Evolutionary conservation across 2,113 vertebrate species (phyloP).

Genomic region (Laticauda laticaudata): DNA sequence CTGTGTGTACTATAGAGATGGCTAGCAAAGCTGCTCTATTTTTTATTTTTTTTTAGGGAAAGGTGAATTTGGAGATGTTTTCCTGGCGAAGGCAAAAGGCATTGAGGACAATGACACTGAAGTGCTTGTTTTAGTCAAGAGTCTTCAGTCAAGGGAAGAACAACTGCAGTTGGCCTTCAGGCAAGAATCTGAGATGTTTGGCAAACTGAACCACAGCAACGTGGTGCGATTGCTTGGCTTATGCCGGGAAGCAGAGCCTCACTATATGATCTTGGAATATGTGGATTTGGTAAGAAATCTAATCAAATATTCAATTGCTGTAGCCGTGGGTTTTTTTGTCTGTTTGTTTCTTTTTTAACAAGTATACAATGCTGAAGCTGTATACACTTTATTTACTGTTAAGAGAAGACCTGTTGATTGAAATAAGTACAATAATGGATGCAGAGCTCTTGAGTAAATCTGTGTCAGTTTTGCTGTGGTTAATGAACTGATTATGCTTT

Average conservation of each 20-base stretch:
- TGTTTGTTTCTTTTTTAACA: background rate
- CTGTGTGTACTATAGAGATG: background rate
- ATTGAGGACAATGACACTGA: slow-evolving; percentile 80
- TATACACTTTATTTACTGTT: background rate
- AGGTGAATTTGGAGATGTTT: slow-evolving; percentile 94
- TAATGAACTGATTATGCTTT: background rate
- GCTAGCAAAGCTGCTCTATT: background rate
- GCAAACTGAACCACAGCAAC: slow-evolving; percentile 87
- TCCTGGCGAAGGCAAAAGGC: slow-evolving; percentile 89
- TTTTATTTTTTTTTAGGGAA: slow-evolving; percentile 73
- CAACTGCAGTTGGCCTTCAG: slow-evolving; percentile 90
- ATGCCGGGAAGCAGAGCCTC: slow-evolving; percentile 86
- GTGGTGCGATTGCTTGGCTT: slow-evolving; percentile 87
- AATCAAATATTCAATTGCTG: background rate
- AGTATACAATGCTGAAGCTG: background rate
- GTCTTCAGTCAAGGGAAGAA: slow-evolving; percentile 87
- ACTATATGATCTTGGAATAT: slow-evolving; percentile 95
- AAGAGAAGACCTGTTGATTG: background rate
- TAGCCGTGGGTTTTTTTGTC: background rate
- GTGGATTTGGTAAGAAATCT: slow-evolving; percentile 85
- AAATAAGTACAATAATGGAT: background rate
- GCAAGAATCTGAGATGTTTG: slow-evolving; percentile 93
- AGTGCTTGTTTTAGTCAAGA: slow-evolving; percentile 90
- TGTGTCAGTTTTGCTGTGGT: background rate
- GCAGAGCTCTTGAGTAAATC: background rate